A percentile compares a stretch with the other conserved stretches of the same genome.
phyloP scores from a whole-genome alignment of 2,113 vertebrate species.

The Hypomesus transpacificus region DNA sequence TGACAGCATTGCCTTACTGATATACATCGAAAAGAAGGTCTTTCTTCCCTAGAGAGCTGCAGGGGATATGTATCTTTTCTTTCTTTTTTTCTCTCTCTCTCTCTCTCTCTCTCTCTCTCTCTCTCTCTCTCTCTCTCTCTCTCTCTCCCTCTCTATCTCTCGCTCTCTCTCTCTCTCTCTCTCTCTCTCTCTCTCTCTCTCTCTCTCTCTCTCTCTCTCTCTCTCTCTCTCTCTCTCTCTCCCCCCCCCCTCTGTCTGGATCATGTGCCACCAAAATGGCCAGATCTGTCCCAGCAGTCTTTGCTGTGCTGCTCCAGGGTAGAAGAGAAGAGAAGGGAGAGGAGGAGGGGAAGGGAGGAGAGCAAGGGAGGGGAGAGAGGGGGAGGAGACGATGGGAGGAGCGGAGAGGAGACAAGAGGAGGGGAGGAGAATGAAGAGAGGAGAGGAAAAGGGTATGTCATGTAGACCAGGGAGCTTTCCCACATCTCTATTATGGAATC shows the following conservation, averaged over 20 bases:
- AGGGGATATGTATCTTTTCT: conserved; percentile 14
- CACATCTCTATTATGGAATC: too few species aligned
- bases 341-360: too few species aligned
- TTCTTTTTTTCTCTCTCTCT: neutral
- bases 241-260: conserved; percentile 8
- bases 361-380: too few species aligned
- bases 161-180: neutral
- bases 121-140: neutral
- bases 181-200: neutral
- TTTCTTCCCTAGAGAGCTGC: conserved; percentile 40
- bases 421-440: too few species aligned
- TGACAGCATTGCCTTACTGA: conserved; percentile 20
- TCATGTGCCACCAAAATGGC: conserved; percentile 71
- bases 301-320: conserved; percentile 57
- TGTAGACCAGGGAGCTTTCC: too few species aligned
- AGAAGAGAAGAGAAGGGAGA: conserved; percentile 45
- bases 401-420: too few species aligned
- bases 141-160: conserved; percentile 3
- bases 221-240: neutral
- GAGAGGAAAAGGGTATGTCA: too few species aligned
- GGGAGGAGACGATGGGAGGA: too few species aligned
- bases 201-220: neutral
- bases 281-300: conserved; percentile 63
- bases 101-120: conserved; percentile 28
- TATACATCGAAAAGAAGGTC: conserved; percentile 41